These are phyloP conservation scores for Eriosoma lanigerum DNA, from an alignment of 1,140 invertebrate genomes.

Conservation along the genomic window DNA sequence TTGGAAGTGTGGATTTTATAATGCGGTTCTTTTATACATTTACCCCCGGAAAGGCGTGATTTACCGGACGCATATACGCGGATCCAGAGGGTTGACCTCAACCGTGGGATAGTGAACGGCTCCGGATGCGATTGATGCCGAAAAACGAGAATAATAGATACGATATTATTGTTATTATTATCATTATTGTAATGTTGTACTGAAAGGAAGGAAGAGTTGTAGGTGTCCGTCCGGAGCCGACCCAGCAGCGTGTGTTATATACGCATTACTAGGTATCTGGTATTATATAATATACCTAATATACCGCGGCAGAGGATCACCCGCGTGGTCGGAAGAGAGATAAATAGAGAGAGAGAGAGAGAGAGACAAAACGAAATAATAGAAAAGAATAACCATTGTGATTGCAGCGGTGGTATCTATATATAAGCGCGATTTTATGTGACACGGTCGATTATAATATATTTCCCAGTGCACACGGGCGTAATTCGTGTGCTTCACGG, in stretches of 20 bases:
- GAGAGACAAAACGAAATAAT: slow-evolving; percentile 12
- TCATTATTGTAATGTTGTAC: no score
- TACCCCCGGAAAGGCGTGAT: background rate
- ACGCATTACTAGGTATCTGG: no score
- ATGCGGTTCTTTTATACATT: background rate
- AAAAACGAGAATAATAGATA: background rate
- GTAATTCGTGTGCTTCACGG: background rate
- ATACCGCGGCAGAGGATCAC: background rate
- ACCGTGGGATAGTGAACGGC: background rate
- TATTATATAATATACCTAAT: no score
- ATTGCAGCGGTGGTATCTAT: background rate
- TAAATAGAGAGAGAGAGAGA: background rate
- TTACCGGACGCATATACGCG: background rate
- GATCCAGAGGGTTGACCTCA: slow-evolving; percentile 17
- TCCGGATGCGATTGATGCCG: background rate
- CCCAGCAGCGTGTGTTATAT: no score
- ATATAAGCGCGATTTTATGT: background rate
- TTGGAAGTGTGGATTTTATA: slow-evolving; percentile 21
- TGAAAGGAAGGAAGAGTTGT: no score
- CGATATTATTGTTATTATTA: background rate
- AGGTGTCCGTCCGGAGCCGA: no score
- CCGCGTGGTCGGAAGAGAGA: slow-evolving; percentile 6
- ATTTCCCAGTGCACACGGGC: background rate
- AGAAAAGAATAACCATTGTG: slow-evolving; percentile 13
- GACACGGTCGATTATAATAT: slow-evolving; percentile 46